Evolutionary conservation across 2,888 invertebrate species (phyloP).

Genomic region (Scrobipalpa atriplicella): DNA sequence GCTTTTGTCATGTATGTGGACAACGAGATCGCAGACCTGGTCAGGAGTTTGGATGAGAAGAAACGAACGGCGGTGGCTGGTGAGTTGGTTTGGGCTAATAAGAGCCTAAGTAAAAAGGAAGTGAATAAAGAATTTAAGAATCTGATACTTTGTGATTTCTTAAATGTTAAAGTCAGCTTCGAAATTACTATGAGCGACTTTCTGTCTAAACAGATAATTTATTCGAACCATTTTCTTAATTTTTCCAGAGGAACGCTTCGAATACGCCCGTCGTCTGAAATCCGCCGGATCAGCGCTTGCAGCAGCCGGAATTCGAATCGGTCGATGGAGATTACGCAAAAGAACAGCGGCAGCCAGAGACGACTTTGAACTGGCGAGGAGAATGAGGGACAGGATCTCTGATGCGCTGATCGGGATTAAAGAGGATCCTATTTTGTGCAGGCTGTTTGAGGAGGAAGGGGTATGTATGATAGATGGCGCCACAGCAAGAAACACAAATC

Average conservation of each 20-base stretch:
- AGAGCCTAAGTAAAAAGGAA: too few relatives aligned
- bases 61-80: slow-evolving; percentile 94
- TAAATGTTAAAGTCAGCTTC: too few relatives aligned
- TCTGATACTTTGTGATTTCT: too few relatives aligned
- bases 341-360: slow-evolving; percentile 95
- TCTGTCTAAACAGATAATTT: background rate
- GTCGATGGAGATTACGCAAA: slow-evolving; percentile 95
- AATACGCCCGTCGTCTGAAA: slow-evolving; percentile 95
- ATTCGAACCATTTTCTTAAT: background rate
- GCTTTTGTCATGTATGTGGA: slow-evolving; percentile 99
- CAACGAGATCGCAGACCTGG: slow-evolving; percentile 93
- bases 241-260: slow-evolving; percentile 92
- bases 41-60: slow-evolving; percentile 92
- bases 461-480: slow-evolving; percentile 65
- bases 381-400: slow-evolving; percentile 95
- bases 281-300: slow-evolving; percentile 92
- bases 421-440: slow-evolving; percentile 87
- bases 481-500: too few relatives aligned
- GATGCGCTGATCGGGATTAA: slow-evolving; percentile 91
- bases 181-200: background rate
- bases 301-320: slow-evolving; percentile 93
- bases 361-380: slow-evolving; percentile 95
- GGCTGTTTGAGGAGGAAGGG: slow-evolving; percentile 90
- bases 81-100: slow-evolving; percentile 66
- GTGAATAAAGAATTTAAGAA: too few relatives aligned